These are phyloP conservation scores for Oreochromis niloticus DNA, from an alignment of 2,113 vertebrate genomes.

Conservation along the genomic window DNA sequence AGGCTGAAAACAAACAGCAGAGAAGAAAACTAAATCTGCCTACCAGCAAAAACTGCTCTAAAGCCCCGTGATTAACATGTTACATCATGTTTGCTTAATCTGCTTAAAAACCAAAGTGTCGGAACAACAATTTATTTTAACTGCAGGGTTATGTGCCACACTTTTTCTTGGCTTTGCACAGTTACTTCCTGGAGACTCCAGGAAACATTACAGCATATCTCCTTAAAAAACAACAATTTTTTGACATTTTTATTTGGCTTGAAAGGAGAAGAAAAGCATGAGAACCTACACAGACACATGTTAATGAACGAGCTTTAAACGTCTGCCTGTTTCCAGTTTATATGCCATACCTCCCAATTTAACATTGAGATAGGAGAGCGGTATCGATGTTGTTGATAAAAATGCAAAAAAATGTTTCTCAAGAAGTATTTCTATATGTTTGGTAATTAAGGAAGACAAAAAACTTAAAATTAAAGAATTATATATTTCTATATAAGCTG, in stretches of 20 bases:
- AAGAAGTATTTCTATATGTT: background rate
- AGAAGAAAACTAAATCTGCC: background rate
- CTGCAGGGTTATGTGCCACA: background rate
- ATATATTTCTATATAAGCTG: background rate
- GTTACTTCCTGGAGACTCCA: background rate
- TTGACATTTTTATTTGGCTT: background rate
- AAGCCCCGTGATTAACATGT: background rate
- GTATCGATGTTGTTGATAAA: background rate
- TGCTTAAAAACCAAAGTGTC: background rate
- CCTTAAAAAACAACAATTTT: background rate
- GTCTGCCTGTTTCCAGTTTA: background rate
- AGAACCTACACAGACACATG: background rate
- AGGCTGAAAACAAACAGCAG: background rate
- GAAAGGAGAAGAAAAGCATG: background rate
- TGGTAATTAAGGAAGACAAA: background rate
- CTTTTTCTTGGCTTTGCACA: background rate
- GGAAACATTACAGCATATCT: background rate
- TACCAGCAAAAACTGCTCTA: background rate
- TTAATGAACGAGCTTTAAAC: background rate
- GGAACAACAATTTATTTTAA: background rate
- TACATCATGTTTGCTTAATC: background rate
- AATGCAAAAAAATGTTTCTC: background rate
- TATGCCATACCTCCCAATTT: rapidly evolving
- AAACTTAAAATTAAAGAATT: background rate
- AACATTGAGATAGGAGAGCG: background rate